Percentiles rank a stretch among this genome's conserved stretches.
phyloP scores from a whole-genome alignment of 2,797 vertebrate species.

The Cercopithecus petaurista region DNA sequence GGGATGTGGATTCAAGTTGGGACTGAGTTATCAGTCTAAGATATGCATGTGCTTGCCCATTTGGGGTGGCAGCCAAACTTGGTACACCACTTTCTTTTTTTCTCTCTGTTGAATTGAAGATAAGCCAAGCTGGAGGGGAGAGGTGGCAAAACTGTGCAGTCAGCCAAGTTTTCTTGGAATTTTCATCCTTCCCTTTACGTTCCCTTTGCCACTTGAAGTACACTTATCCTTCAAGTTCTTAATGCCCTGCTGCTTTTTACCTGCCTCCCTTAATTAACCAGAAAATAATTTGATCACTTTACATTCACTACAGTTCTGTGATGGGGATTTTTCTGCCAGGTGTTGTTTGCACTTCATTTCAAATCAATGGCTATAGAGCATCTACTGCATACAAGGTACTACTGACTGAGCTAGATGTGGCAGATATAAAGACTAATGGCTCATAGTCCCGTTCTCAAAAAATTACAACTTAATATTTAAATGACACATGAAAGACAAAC shows the following conservation, averaged over 20 bases:
- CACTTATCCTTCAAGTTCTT: slow-evolving; percentile 14
- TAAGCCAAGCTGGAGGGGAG: background rate
- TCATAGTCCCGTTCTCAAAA: background rate
- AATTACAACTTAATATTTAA: slow-evolving; percentile 16
- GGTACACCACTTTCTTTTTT: background rate
- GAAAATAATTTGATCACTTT: slow-evolving; percentile 34
- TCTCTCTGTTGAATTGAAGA: background rate
- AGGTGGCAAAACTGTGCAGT: background rate
- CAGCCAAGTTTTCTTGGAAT: background rate
- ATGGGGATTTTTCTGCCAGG: background rate
- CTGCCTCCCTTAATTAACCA: slow-evolving; percentile 15
- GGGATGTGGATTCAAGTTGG: background rate
- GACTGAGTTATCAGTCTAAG: background rate
- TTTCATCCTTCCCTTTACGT: background rate
- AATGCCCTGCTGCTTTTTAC: slow-evolving; percentile 18
- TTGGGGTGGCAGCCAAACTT: background rate
- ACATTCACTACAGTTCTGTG: background rate
- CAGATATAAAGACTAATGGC: background rate
- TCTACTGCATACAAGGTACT: background rate
- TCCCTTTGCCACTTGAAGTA: background rate
- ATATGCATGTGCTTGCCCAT: background rate
- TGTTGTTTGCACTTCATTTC: slow-evolving; percentile 34
- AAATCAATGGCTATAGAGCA: slow-evolving; percentile 8
- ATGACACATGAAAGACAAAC: background rate
- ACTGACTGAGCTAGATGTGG: background rate